These are phyloP conservation scores for Chiloscyllium plagiosum DNA, from an alignment of 2,113 vertebrate species.

Conservation along the genomic window DNA sequence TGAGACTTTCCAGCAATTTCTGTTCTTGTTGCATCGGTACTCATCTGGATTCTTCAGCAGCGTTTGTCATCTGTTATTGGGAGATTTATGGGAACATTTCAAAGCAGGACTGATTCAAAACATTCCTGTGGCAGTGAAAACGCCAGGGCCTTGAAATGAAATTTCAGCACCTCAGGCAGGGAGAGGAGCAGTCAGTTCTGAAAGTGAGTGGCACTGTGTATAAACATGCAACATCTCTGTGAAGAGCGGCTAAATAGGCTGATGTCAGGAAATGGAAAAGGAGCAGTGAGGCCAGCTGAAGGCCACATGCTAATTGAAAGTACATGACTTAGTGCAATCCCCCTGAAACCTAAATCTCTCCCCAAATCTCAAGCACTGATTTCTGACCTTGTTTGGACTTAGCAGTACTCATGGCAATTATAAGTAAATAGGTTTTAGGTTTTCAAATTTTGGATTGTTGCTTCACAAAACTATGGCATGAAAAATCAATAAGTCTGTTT, in stretches of 20 bases:
- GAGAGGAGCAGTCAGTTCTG: not conserved
- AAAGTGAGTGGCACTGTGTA: not conserved
- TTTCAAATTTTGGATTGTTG: not conserved
- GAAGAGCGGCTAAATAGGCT: too few relatives aligned
- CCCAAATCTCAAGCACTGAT: not conserved
- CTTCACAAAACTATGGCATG: not conserved
- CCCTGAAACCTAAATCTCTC: not conserved
- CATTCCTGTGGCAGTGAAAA: constrained; percentile 28
- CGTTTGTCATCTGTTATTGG: not conserved
- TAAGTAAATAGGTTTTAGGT: not conserved
- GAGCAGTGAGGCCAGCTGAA: not conserved
- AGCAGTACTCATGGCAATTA: not conserved
- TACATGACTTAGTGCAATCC: not conserved
- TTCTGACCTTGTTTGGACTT: not conserved
- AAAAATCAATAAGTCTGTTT: not conserved
- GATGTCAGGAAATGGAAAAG: not conserved
- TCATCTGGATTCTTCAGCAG: not conserved
- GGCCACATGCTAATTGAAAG: not conserved
- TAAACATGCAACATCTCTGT: not conserved
- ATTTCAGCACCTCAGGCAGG: not conserved
- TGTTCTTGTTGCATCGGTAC: not conserved
- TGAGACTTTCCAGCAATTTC: too few relatives aligned
- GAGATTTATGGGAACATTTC: not conserved
- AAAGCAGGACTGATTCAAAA: not conserved
- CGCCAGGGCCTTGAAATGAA: not conserved